A percentile compares a stretch with the other conserved stretches of the same genome.
Conservation (phyloP, 2,888 invertebrate species). For the Horisme vitalbata region DNA sequence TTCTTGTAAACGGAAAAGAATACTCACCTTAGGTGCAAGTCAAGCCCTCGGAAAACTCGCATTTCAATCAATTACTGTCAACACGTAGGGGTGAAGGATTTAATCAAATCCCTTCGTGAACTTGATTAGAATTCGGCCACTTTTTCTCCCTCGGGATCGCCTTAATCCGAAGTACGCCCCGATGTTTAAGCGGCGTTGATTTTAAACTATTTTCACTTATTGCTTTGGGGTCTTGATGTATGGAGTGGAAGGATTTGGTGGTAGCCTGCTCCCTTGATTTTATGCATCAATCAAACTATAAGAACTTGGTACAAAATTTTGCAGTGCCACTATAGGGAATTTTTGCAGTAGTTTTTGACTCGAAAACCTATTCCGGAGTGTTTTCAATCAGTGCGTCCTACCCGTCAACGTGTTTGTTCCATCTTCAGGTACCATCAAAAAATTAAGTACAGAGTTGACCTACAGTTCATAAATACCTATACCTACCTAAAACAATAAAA, state of each 20-base stretch:
- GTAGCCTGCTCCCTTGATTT: not conserved
- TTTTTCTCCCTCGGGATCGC: constrained; percentile 65
- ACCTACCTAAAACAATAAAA: too few species aligned
- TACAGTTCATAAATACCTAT: too few species aligned
- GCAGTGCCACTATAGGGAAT: too few species aligned
- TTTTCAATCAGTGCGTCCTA: too few species aligned
- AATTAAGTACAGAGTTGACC: too few species aligned
- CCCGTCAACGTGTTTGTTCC: too few species aligned
- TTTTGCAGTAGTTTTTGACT: too few species aligned
- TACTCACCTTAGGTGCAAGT: constrained; percentile 29
- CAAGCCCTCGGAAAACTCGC: constrained; percentile 34
- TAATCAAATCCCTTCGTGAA: constrained; percentile 73
- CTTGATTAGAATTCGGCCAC: constrained; percentile 70
- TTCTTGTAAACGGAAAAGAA: too few species aligned
- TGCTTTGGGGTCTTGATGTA: constrained; percentile 36
- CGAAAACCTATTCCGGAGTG: too few species aligned
- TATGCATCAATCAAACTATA: too few species aligned
- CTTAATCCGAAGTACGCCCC: constrained; percentile 73
- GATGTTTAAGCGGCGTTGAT: constrained; percentile 70
- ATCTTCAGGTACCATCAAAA: too few species aligned
- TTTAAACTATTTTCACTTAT: constrained; percentile 73
- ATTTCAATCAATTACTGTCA: constrained; percentile 79
- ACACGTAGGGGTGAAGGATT: constrained; percentile 75
- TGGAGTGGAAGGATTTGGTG: constrained; percentile 26
- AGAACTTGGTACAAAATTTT: too few species aligned